Evolutionary conservation across 2,888 invertebrate genomes (phyloP).

Genomic region (Orthosia incerta): DNA sequence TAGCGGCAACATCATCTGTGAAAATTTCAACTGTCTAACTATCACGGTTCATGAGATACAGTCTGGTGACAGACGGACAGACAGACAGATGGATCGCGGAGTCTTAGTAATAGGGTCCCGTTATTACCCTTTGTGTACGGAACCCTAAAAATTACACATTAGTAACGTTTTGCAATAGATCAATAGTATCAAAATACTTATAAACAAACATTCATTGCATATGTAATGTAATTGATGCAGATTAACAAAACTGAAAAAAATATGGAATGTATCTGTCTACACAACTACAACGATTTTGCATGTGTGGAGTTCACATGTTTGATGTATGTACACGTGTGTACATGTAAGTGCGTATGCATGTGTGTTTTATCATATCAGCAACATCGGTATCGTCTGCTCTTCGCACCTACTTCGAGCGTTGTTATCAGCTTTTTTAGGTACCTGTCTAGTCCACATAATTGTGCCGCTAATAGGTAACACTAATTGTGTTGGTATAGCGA

Average conservation of each 20-base stretch:
- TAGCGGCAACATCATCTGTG: too few species aligned
- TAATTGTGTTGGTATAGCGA: constrained; percentile 21
- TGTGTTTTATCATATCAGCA: constrained; percentile 50
- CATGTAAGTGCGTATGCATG: background rate
- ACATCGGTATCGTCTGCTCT: constrained; percentile 48
- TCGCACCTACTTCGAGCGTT: constrained; percentile 29
- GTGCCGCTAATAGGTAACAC: constrained; percentile 31
- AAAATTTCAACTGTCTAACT: too few species aligned
- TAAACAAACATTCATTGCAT: background rate
- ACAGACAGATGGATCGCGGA: too few species aligned
- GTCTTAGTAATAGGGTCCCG: too few species aligned
- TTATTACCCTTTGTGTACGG: too few species aligned
- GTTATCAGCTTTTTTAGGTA: constrained; percentile 48
- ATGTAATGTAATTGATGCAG: background rate
- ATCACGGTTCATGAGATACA: too few species aligned
- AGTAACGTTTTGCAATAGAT: background rate
- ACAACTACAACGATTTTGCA: constrained; percentile 5
- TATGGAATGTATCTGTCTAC: constrained; percentile 23
- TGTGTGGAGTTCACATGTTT: constrained; percentile 20
- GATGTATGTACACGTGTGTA: background rate
- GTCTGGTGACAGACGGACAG: too few species aligned
- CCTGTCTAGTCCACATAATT: constrained; percentile 47
- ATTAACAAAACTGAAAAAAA: constrained; percentile 13
- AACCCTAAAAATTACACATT: background rate
- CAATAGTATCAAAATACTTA: background rate